Base-by-base conservation (phyloP, 2,888 invertebrate genomes). In the Macropis europaea region DNA sequence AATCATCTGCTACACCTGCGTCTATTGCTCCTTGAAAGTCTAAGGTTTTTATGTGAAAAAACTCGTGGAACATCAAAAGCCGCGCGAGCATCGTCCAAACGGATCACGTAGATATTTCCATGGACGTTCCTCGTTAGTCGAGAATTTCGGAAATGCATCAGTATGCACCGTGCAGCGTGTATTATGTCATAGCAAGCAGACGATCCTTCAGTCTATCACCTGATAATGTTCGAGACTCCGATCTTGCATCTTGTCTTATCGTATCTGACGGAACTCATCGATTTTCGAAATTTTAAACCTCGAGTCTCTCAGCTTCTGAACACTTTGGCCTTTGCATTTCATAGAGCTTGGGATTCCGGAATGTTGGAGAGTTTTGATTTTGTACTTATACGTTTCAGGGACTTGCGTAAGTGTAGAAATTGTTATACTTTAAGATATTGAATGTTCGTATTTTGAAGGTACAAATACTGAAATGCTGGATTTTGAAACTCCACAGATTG, bases 1-100 rank as follows among this genome's bases (percentile, higher is more conserved):
- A 88, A 87, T 86, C 84, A 82, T 87, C 86, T 85, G 80, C 84
- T 76, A 79, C 84, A 78, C 80, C 36, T 34, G 56, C 9, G 17
- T 30, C 43, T 32, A 32, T 45, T 11, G 43, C 13, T 9, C 13
- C 42, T 38, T 53, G 53, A 52, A 28, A 75, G 63, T 72, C 68
- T 22, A 45, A 71, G 67, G 79, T 84, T 87, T n/a, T 86, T 84
- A 85, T 82, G 84, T 81, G 81, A 87, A 87, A 76, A 77, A 34
- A 40, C 79, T 81, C 81, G 75, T 77, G 82, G 76, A 70, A 83
- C 76, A 82, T 84, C 83, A 81, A 82, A 83, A 59, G 64, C 2
- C 76, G 67, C 68, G 45, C 61, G 32, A 13, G 40, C n/a, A 73
- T 79, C 63, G 47, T 42, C 42, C 26, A 84, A 77, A 76, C 83